Evolutionary conservation across 1,140 invertebrate species (phyloP).

Genomic region (Drosophila novamexicana): DNA sequence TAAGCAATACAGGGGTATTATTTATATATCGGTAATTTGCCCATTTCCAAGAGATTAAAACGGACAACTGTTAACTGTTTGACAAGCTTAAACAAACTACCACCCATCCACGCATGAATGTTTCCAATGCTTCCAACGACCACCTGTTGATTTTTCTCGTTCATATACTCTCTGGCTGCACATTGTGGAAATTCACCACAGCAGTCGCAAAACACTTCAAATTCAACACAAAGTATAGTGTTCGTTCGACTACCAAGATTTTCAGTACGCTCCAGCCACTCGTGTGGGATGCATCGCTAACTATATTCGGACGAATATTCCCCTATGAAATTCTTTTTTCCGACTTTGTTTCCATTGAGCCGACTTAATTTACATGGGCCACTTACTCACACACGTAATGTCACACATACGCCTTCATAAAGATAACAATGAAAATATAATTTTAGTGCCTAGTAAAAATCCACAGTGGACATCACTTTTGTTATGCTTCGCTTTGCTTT

Average conservation of each 20-base stretch:
- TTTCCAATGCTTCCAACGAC: constrained; percentile 59
- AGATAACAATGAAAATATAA: constrained; percentile 78
- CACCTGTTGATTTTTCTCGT: constrained; percentile 53
- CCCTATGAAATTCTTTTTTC: background rate
- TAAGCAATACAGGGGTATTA: background rate
- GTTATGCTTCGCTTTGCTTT: constrained; percentile 61
- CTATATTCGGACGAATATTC: background rate
- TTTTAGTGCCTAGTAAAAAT: constrained; percentile 78
- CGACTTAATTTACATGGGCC: constrained; percentile 42
- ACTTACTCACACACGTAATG: background rate
- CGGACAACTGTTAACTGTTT: constrained; percentile 7
- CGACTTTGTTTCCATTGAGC: constrained; percentile 10
- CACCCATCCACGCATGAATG: background rate
- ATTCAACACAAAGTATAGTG: constrained; percentile 32
- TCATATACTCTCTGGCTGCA: background rate
- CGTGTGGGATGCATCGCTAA: background rate
- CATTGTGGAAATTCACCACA: constrained; percentile 35
- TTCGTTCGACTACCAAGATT: background rate
- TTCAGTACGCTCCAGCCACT: constrained; percentile 7
- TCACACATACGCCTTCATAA: constrained; percentile 8
- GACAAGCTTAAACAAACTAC: background rate
- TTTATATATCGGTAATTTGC: background rate
- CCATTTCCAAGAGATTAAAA: background rate
- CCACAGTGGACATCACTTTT: constrained; percentile 70
- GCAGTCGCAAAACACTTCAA: constrained; percentile 15